Evolutionary conservation across 2,113 vertebrate species (phyloP).

Genomic region (Tragelaphus scriptus): DNA sequence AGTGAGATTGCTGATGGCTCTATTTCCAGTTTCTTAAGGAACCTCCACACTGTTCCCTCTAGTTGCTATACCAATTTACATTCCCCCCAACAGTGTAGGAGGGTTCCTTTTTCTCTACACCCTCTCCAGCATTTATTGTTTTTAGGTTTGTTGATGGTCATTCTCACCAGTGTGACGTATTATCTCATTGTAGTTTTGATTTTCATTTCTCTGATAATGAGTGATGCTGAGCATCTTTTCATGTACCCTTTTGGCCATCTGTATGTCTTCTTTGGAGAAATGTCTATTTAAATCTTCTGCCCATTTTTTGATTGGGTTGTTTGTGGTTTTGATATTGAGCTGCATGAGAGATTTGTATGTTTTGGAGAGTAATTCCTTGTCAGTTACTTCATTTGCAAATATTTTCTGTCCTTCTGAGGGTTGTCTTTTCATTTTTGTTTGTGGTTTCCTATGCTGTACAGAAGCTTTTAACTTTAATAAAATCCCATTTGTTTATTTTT

Average conservation of each 20-base stretch:
- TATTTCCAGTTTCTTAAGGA: neutral
- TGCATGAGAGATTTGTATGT: neutral
- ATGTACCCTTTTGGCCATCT: neutral
- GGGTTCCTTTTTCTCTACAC: neutral
- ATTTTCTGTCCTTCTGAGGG: neutral
- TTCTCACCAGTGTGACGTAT: neutral
- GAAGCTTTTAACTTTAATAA: neutral
- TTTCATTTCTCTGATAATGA: neutral
- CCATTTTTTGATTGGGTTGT: neutral
- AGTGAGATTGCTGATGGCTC: neutral
- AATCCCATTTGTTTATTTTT: neutral
- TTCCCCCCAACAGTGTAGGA: neutral
- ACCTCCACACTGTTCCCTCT: neutral
- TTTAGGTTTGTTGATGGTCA: neutral
- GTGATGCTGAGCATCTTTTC: neutral
- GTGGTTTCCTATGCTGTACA: neutral
- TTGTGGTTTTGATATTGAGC: neutral
- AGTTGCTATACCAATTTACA: neutral
- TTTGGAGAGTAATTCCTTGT: neutral
- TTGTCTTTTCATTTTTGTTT: neutral
- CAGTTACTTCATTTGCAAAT: neutral
- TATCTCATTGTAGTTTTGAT: neutral
- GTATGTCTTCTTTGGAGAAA: neutral
- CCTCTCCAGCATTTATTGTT: neutral
- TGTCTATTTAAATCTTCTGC: neutral